Conservation (phyloP, 2,113 vertebrate species). For the Tragelaphus scriptus region DNA sequence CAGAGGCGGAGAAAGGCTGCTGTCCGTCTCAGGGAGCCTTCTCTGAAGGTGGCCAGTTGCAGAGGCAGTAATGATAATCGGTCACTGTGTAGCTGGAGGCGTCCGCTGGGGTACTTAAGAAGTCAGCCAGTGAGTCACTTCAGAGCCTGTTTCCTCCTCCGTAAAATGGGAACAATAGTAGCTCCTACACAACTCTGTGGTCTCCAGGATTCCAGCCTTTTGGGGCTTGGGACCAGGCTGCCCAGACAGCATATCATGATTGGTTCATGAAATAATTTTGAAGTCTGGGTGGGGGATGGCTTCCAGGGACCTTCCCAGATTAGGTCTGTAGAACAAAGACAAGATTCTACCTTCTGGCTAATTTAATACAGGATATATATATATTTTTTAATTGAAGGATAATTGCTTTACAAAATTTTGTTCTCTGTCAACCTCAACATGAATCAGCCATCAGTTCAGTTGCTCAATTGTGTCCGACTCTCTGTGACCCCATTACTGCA, state of each 20-base stretch:
- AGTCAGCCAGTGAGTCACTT: background rate
- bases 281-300: background rate
- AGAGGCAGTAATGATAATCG: background rate
- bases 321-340: background rate
- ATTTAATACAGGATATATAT: background rate
- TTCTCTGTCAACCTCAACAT: background rate
- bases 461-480: background rate
- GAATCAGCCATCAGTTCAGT: background rate
- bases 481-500: background rate
- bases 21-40: background rate
- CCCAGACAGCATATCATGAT: background rate
- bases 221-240: background rate
- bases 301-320: background rate
- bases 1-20: background rate
- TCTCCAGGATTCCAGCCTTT: background rate
- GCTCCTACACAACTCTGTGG: background rate
- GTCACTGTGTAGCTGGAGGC: background rate
- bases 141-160: background rate
- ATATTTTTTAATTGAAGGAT: background rate
- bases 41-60: background rate
- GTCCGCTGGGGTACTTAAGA: fast-evolving
- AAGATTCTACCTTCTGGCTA: background rate
- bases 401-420: background rate
- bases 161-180: background rate
- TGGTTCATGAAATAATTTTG: background rate